Base-by-base conservation (phyloP, 2,113 vertebrate species). In the Serilophus lunatus region DNA sequence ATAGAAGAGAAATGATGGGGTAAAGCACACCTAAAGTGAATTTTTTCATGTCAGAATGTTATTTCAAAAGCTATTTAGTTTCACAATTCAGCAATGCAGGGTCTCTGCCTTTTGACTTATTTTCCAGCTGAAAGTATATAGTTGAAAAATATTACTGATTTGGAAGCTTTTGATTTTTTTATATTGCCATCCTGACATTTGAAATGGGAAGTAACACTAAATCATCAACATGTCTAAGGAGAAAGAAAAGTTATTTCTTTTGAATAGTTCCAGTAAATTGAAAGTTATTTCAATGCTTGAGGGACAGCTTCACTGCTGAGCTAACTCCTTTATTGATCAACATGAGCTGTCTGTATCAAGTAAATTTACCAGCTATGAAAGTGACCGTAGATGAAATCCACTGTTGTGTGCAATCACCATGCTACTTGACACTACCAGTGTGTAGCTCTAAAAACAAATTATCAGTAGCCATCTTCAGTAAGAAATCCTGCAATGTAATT, bases 381-480 rank as follows among this genome's bases (percentile, higher is more conserved):
- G 18, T 9, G 28, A 65, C 53, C 26, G 15, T n/a, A 49, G 44
- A 71, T 28, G 42, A 68, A 91, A 93, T 47, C 40, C 1, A 2
- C 45, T 2, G 7, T 56, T 0, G 0, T 33, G 22, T 18, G 45
- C 7, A 35, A 36, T 10, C 9, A 4, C 44, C 15, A 10, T 1
- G 0, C 70, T 82, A 79, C 53, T 56, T 0, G 0, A 33, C 44
- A 68, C 65, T 40, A 42, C 33, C n/a, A 36, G 25, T 3, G 5
- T 40, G 53, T 23, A 53, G 44, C 49, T 93, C 57, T 74, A 40
- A 82, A 76, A 51, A 25, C 35, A 57, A 75, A 44, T 68, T 31
- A 76, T n/a, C n/a, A 17, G 31, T 13, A 57, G 42, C 40, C 20
- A n/a, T 49, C 61, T 78, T 56, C 49, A 53, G 24, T 50, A 79